A percentile compares a stretch with the other conserved stretches of the same genome.
Evolutionary conservation across 2,797 vertebrate species (phyloP).

Genomic region (Heterohyrax brucei): DNA sequence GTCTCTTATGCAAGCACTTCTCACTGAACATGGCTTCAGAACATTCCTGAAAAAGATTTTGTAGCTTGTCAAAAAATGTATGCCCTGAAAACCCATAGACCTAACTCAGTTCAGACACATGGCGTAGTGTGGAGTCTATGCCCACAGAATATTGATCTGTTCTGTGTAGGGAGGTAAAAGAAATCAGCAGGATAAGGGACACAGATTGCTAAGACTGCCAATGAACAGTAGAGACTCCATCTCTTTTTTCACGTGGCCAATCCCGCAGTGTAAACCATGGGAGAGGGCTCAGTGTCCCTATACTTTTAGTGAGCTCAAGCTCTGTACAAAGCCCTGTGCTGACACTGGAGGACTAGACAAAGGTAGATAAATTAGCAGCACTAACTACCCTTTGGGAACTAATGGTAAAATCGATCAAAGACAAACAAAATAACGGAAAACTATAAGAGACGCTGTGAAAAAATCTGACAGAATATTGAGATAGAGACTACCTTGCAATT

Average conservation of each 20-base stretch:
- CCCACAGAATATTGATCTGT: background rate
- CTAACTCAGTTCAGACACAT: background rate
- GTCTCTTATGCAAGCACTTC: background rate
- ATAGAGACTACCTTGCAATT: background rate
- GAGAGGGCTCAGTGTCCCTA: background rate
- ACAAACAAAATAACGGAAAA: background rate
- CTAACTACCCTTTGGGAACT: background rate
- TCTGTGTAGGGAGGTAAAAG: background rate
- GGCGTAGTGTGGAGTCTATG: background rate
- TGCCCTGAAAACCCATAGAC: background rate
- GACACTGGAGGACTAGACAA: background rate
- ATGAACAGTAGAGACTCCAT: background rate
- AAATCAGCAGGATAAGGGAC: background rate
- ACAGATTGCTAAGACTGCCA: too few species aligned
- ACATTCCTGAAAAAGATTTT: background rate
- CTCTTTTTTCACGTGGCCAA: accelerated
- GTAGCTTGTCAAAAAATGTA: background rate
- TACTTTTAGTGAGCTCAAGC: too few species aligned
- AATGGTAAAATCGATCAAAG: background rate
- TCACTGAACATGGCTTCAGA: background rate
- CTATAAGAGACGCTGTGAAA: background rate
- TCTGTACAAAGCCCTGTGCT: background rate
- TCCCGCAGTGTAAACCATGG: accelerated
- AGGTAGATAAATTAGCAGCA: background rate
- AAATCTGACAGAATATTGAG: conserved; percentile 13